A percentile compares a stretch with the other conserved stretches of the same genome.
phyloP scores from a whole-genome alignment of 2,113 vertebrate species.

The Equus quagga region DNA sequence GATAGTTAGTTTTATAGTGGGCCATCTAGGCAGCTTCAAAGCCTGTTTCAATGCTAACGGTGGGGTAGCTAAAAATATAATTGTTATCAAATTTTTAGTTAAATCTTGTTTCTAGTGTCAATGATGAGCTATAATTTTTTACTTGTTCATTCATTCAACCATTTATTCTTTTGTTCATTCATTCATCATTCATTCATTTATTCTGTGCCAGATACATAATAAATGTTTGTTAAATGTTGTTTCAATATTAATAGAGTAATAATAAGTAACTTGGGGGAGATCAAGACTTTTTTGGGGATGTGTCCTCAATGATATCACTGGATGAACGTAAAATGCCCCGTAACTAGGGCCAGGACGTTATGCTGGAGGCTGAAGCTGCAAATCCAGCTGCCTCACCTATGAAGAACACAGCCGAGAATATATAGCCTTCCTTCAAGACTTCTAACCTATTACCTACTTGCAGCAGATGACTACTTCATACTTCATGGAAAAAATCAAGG shows the following conservation, averaged over 20 bases:
- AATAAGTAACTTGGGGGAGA: background rate
- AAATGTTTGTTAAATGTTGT: constrained; percentile 10
- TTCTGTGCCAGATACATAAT: background rate
- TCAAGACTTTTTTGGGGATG: background rate
- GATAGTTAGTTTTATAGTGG: constrained; percentile 29
- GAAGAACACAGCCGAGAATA: background rate
- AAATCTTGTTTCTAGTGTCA: constrained; percentile 47
- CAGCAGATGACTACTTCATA: background rate
- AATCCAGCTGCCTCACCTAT: background rate
- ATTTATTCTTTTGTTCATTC: background rate
- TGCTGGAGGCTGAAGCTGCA: background rate
- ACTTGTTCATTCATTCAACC: background rate
- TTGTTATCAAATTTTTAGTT: constrained; percentile 24
- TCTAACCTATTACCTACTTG: background rate
- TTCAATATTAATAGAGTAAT: background rate
- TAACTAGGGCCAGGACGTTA: background rate
- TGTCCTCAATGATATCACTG: background rate
- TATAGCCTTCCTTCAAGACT: background rate
- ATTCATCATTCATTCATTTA: background rate
- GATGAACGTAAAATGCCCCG: background rate
- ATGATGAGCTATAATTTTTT: constrained; percentile 10
- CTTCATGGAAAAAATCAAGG: background rate
- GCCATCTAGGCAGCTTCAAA: constrained; percentile 10
- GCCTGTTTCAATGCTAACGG: constrained; percentile 17
- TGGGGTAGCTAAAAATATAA: constrained; percentile 26